Percentiles rank a stretch among this genome's conserved stretches.
Conservation (phyloP, 2,888 invertebrate species). For the Exocentrus adspersus region DNA sequence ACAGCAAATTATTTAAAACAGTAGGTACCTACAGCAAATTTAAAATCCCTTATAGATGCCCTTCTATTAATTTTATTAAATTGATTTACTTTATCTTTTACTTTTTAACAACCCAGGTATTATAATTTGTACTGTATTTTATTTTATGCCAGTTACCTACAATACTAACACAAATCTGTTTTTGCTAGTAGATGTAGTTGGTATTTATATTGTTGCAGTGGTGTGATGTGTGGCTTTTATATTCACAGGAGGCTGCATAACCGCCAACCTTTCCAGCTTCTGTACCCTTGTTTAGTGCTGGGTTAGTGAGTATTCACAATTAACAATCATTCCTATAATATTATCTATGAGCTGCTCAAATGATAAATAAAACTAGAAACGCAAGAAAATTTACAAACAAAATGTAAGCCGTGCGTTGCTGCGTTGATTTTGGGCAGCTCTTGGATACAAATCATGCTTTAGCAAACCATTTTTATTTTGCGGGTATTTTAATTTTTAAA, state of each 20-base stretch:
- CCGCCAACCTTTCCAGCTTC: slow-evolving; percentile 21
- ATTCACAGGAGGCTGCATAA: slow-evolving; percentile 28
- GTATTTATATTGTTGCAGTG: slow-evolving; percentile 22
- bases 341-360: slow-evolving; percentile 15
- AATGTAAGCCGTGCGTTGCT: too few species aligned
- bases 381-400: too few species aligned
- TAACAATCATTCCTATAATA: slow-evolving; percentile 6
- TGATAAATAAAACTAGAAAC: too few species aligned
- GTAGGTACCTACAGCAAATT: not conserved
- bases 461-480: too few species aligned
- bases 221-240: slow-evolving; percentile 28
- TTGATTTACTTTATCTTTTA: not conserved
- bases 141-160: not conserved
- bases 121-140: slow-evolving; percentile 9
- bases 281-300: slow-evolving; percentile 19
- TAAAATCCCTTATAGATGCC: too few species aligned
- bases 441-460: too few species aligned
- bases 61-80: too few species aligned
- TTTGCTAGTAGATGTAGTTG: slow-evolving; percentile 15
- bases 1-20: not conserved
- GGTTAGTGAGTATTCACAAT: slow-evolving; percentile 22
- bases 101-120: not conserved
- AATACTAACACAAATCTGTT: not conserved
- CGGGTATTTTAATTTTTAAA: too few species aligned
- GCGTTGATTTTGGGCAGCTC: too few species aligned